Base-by-base conservation (phyloP, 2,113 vertebrate species). In the Macrotus californicus region DNA sequence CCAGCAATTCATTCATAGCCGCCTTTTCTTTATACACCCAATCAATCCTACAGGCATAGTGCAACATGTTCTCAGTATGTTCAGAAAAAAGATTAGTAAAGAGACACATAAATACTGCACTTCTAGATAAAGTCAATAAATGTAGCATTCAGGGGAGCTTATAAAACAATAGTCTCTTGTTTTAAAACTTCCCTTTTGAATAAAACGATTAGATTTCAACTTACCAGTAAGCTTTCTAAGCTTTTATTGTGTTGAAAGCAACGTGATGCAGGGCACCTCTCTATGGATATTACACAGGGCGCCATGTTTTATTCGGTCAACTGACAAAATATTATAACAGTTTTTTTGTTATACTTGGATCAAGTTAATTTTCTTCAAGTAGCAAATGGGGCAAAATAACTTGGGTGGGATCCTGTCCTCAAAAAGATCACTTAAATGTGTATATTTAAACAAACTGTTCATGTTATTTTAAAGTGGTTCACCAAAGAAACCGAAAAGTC, bases 21-120 rank as follows among this genome's bases (percentile, higher is more conserved):
- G 24, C 48, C 67, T 92, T 89, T 96, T 95, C 82, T 95, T 95
- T 90, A 89, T 52, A 96, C 96, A 83, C n/a, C 22, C 54, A 94
- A 91, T 43, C 67, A 79, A 64, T 87, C 26, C 24, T 67, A 84
- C 61, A n/a, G 19, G 43, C 54, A 2, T 29, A 93, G 12, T 67
- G 7, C 80, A 92, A 87, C 87, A 73, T 91, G 90, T 77, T 82
- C 94, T 77, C 56, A 67, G 81, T 21, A 48, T 67, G 54, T 43
- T 94, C 87, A 93, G n/a, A 73, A 26, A 89, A 95, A 88, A 89
- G 41, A 89, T 76, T 34, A 86, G 73, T 70, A 94, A 77, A 86
- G 36, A 86, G 29, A 76, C 9, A 80, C 21, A 73, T 26, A 87
- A 87, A 85, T 39, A 85, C 48, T 26, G 14, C 9, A 72, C 50